Evolutionary conservation across 2,888 invertebrate genomes (phyloP).

Genomic region (Schizaphis graminum): DNA sequence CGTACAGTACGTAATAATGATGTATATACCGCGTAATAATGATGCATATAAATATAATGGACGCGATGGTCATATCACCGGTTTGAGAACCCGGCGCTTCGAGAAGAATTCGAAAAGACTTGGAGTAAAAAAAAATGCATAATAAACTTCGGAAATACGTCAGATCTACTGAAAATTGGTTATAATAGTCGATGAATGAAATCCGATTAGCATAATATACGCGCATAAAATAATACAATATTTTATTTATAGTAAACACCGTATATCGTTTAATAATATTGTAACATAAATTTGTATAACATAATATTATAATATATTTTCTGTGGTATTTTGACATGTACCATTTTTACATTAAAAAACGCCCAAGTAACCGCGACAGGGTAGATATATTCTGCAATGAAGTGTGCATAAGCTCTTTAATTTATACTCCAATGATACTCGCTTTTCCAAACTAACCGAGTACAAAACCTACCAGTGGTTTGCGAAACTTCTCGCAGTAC

Average conservation of each 20-base stretch:
- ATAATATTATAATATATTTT: not conserved
- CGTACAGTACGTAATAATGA: no score
- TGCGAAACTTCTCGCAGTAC: slow-evolving; percentile 19
- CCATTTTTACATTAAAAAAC: not conserved
- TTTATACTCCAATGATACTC: slow-evolving; percentile 25
- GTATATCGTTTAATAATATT: not conserved
- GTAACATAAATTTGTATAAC: not conserved
- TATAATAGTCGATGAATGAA: not conserved
- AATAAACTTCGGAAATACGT: not conserved
- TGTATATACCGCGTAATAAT: no score
- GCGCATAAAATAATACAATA: not conserved
- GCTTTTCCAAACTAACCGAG: not conserved
- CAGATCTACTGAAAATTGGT: not conserved
- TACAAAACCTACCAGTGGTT: not conserved
- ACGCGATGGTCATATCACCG: not conserved
- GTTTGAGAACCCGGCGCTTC: not conserved
- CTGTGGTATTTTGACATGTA: not conserved
- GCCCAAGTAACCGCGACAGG: not conserved
- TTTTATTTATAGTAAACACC: not conserved
- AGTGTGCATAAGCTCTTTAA: not conserved
- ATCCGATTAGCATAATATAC: not conserved
- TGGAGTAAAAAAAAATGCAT: not conserved
- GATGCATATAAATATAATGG: not conserved
- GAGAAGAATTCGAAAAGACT: not conserved
- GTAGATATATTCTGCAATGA: not conserved